These are phyloP conservation scores for Melanotaenia duboulayi DNA, from an alignment of 2,113 vertebrate genomes.

Conservation along the genomic window DNA sequence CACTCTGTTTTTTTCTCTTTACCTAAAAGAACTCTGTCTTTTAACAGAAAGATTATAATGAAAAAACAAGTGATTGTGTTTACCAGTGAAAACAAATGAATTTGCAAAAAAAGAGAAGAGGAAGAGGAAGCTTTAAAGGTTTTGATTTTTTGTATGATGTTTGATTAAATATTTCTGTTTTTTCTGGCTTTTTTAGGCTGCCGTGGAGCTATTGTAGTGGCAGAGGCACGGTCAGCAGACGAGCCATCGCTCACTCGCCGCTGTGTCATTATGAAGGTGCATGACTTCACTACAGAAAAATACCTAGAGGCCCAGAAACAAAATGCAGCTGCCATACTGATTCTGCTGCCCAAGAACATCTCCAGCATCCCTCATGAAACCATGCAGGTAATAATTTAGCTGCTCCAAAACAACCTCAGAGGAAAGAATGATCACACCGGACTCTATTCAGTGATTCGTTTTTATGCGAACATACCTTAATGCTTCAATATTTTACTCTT, in stretches of 20 bases:
- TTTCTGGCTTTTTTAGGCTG: constrained; percentile 69
- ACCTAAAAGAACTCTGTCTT: no score
- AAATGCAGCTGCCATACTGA: constrained; percentile 81
- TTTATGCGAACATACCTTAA: not conserved
- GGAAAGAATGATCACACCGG: not conserved
- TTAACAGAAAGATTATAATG: no score
- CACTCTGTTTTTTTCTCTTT: no score
- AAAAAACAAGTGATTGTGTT: no score
- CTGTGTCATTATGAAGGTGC: constrained; percentile 82
- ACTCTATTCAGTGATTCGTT: not conserved
- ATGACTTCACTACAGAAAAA: constrained; percentile 78
- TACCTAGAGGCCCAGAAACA: constrained; percentile 77
- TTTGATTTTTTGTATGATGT: not conserved
- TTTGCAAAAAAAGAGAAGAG: no score
- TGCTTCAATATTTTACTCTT: no score
- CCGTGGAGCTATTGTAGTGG: constrained; percentile 80
- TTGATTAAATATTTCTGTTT: not conserved
- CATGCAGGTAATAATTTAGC: constrained; percentile 65
- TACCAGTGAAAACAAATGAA: not conserved
- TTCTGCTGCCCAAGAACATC: constrained; percentile 79
- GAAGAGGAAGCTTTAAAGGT: no score
- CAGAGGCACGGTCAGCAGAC: constrained; percentile 77
- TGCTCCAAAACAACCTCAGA: not conserved
- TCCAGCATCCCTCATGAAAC: constrained; percentile 62
- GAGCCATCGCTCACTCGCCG: constrained; percentile 77